Conservation (phyloP, 2,888 invertebrate genomes). For the Sesia bembeciformis region DNA sequence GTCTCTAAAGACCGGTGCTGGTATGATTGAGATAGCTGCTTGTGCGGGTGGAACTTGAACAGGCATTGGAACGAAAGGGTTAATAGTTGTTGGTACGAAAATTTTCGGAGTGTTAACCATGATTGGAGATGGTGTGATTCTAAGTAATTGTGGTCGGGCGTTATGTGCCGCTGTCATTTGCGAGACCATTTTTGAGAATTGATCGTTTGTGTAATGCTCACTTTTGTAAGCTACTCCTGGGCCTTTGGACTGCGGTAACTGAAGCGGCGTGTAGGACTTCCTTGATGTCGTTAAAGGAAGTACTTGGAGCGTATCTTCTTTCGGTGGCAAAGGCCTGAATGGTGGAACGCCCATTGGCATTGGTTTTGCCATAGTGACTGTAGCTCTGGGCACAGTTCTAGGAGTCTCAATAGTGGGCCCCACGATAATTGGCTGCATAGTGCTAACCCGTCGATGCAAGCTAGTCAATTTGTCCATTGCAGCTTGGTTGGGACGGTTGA, state of each 20-base stretch:
- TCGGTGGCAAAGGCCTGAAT: constrained; percentile 84
- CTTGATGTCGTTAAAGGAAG: constrained; percentile 56
- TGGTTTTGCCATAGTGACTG: constrained; percentile 67
- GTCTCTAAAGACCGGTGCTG: constrained; percentile 49
- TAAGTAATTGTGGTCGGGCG: constrained; percentile 30
- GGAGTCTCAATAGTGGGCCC: constrained; percentile 33
- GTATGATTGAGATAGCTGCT: constrained; percentile 41
- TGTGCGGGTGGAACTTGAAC: constrained; percentile 35
- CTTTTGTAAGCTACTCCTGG: constrained; percentile 55
- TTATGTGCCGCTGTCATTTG: constrained; percentile 61
- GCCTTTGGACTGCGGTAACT: constrained; percentile 50
- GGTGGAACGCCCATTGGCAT: constrained; percentile 80
- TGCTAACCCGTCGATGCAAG: constrained; percentile 39
- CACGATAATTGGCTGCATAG: constrained; percentile 58
- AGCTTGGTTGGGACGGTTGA: constrained; percentile 42
- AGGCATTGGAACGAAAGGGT: constrained; percentile 68
- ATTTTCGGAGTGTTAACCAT: constrained; percentile 36
- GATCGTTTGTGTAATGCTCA: constrained; percentile 58
- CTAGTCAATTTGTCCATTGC: constrained; percentile 54
- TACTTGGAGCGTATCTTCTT: constrained; percentile 70
- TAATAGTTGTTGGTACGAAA: constrained; percentile 73
- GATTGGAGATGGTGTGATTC: constrained; percentile 48
- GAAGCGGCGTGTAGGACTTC: constrained; percentile 47
- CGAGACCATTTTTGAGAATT: constrained; percentile 60
- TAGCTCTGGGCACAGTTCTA: constrained; percentile 18